Conservation (phyloP, 1,140 invertebrate species). For the Musca domestica region DNA sequence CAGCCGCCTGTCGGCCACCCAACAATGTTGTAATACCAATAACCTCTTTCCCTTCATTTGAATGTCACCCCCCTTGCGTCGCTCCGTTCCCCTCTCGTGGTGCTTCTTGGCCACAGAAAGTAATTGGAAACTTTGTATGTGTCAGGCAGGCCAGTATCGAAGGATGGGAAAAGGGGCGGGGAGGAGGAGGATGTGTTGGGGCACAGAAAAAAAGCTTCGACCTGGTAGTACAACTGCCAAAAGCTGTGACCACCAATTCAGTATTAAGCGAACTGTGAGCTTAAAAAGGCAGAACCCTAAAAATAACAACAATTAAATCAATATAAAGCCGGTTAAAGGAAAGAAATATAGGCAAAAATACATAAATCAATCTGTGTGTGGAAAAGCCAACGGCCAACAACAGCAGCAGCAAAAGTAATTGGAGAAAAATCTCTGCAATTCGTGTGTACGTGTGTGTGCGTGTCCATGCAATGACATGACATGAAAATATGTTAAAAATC, state of each 20-base stretch:
- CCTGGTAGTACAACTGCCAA: conserved; percentile 15
- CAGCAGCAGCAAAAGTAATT: neutral
- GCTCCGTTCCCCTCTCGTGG: too few species aligned
- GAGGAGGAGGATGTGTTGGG: neutral
- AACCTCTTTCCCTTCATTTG: too few species aligned
- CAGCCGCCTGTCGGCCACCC: too few species aligned
- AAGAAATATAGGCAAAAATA: neutral
- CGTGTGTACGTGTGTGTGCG: neutral
- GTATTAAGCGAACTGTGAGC: conserved; percentile 30
- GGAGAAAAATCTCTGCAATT: neutral
- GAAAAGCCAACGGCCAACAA: conserved; percentile 7
- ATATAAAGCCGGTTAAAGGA: conserved; percentile 22
- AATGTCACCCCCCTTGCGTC: too few species aligned
- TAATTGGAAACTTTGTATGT: too few species aligned
- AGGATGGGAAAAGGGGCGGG: neutral
- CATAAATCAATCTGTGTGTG: neutral
- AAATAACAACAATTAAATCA: conserved; percentile 1
- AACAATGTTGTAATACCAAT: too few species aligned
- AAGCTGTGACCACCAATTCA: conserved; percentile 14
- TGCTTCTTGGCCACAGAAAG: too few species aligned
- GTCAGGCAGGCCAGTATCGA: too few species aligned
- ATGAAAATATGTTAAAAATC: neutral
- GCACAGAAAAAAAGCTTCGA: conserved; percentile 9
- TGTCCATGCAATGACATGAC: neutral
- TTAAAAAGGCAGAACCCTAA: conserved; percentile 23